These are phyloP conservation scores for Amphiprion clarkii DNA, from an alignment of 2,797 vertebrate species.

Conservation along the genomic window DNA sequence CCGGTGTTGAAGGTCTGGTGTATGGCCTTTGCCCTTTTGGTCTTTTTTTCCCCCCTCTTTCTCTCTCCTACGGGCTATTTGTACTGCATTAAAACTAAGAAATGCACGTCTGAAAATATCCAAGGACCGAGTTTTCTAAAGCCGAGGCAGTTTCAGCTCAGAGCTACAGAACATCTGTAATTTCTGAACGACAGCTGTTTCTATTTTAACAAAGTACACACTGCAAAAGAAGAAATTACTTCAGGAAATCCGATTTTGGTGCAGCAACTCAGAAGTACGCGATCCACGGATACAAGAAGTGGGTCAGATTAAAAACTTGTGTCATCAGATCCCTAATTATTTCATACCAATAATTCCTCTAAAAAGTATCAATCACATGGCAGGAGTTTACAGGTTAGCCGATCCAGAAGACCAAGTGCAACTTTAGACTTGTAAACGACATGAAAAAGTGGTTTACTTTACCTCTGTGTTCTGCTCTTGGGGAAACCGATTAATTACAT, in stretches of 20 bases:
- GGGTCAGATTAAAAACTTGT: constrained; percentile 6
- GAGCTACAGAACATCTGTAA: constrained; percentile 53
- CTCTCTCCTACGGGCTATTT: background rate
- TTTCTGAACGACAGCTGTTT: constrained; percentile 64
- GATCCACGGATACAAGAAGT: constrained; percentile 16
- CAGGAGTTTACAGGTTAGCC: background rate
- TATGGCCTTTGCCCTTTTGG: constrained; percentile 36
- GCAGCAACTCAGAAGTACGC: constrained; percentile 21
- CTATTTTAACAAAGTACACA: constrained; percentile 48
- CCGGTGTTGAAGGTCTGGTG: constrained; percentile 21
- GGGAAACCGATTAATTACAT: constrained; percentile 8
- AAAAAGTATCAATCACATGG: background rate
- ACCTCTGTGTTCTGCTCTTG: constrained; percentile 13
- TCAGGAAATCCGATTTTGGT: constrained; percentile 53
- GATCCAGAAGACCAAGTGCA: background rate
- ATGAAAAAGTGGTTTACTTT: background rate
- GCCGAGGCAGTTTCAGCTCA: constrained; percentile 30
- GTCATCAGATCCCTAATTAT: constrained; percentile 14
- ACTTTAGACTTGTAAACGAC: background rate
- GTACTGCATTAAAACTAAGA: background rate
- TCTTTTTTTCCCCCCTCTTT: background rate
- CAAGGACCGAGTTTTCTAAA: background rate
- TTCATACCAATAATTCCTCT: background rate
- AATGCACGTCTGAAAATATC: background rate
- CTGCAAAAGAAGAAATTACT: constrained; percentile 41